These are phyloP conservation scores for Sebastes taczanowskii DNA, from an alignment of 2,797 vertebrate species.

Conservation along the genomic window DNA sequence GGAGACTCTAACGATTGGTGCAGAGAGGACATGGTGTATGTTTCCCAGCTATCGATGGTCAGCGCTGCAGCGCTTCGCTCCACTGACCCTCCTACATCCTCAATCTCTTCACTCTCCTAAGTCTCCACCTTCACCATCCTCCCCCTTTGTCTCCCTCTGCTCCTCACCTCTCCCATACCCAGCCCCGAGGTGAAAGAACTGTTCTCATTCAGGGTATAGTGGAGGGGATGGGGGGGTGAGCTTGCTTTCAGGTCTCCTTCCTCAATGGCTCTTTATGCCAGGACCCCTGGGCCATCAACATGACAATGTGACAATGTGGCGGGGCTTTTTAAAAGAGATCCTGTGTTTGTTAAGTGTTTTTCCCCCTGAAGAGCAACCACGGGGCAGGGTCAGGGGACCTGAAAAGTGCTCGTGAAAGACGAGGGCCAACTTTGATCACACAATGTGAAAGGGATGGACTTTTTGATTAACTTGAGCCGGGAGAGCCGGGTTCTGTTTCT, in stretches of 20 bases:
- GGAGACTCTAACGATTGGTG: background rate
- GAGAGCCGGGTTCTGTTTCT: background rate
- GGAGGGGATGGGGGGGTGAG: background rate
- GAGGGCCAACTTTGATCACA: constrained; percentile 76
- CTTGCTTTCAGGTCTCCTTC: constrained; percentile 63
- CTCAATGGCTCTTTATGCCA: constrained; percentile 74
- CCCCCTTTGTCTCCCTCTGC: constrained; percentile 39
- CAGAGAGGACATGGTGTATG: background rate
- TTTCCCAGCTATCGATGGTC: background rate
- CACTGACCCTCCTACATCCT: constrained; percentile 32
- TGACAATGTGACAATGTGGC: constrained; percentile 84
- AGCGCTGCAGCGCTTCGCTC: constrained; percentile 16
- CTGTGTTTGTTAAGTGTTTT: constrained; percentile 84
- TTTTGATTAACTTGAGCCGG: constrained; percentile 70
- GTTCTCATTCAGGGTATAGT: constrained; percentile 46
- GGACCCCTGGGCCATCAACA: constrained; percentile 80
- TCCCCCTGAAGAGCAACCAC: constrained; percentile 64
- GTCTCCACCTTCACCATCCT: constrained; percentile 45
- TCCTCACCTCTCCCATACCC: constrained; percentile 43
- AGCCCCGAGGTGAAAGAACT: constrained; percentile 55
- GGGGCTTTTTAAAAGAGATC: constrained; percentile 76
- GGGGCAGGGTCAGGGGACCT: constrained; percentile 57
- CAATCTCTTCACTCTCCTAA: constrained; percentile 17
- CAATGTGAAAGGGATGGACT: constrained; percentile 60
- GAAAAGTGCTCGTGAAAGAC: constrained; percentile 64